These are phyloP conservation scores for Perithous albicinctus DNA, from an alignment of 2,888 invertebrate genomes.

Conservation along the genomic window DNA sequence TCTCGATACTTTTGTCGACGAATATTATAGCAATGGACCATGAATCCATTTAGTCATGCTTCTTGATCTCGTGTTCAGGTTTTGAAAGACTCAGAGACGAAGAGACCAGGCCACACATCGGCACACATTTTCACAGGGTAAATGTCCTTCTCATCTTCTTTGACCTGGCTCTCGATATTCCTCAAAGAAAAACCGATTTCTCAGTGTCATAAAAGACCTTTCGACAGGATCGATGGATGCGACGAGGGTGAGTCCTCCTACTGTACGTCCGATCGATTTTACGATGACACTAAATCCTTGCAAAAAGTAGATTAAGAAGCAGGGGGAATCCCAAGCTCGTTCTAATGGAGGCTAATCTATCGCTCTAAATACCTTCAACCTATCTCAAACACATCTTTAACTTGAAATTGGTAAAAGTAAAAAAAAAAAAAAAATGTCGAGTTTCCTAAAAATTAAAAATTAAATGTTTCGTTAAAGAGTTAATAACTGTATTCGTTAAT, in stretches of 20 bases:
- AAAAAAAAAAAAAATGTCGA: too few species aligned
- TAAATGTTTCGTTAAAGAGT: too few species aligned
- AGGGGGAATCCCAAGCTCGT: conserved; percentile 3
- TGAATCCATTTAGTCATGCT: conserved; percentile 53
- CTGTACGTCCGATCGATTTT: conserved; percentile 46
- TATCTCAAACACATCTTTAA: not conserved
- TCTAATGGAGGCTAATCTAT: conserved; percentile 50
- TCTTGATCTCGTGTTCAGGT: conserved; percentile 48
- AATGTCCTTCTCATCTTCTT: conserved; percentile 42
- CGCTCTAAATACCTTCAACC: conserved; percentile 13
- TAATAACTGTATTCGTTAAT: too few species aligned
- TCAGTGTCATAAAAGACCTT: conserved; percentile 54
- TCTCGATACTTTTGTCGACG: conserved; percentile 19
- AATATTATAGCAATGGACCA: conserved; percentile 43
- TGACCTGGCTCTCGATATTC: conserved; percentile 43
- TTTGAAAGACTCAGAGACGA: conserved; percentile 22
- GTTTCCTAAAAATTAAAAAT: too few species aligned
- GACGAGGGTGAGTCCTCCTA: conserved; percentile 23
- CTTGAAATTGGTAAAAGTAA: not conserved
- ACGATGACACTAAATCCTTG: conserved; percentile 46
- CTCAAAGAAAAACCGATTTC: conserved; percentile 51
- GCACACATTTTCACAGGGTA: conserved; percentile 23
- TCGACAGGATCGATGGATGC: conserved; percentile 26
- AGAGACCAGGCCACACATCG: conserved; percentile 35
- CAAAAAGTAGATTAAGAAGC: conserved; percentile 40